These are phyloP conservation scores for Myrmophylax atrothorax DNA, from an alignment of 2,113 vertebrate species.

Conservation along the genomic window DNA sequence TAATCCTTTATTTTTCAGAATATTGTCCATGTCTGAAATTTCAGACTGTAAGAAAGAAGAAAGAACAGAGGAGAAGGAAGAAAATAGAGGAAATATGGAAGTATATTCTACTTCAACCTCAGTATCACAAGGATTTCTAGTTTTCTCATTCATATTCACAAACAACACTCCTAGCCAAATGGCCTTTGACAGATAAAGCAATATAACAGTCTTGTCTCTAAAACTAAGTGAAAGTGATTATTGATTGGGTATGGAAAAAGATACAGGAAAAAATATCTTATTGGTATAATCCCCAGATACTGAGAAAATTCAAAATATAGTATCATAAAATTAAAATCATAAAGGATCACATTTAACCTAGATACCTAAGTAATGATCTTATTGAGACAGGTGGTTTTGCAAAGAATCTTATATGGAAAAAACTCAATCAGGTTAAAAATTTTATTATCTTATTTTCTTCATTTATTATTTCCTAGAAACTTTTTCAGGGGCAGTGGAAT, in stretches of 20 bases:
- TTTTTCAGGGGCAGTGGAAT: background rate
- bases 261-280: background rate
- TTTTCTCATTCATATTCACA: background rate
- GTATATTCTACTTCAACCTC: background rate
- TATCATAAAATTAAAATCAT: conserved; percentile 3
- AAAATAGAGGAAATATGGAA: background rate
- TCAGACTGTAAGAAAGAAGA: background rate
- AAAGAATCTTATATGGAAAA: conserved; percentile 14
- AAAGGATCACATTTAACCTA: background rate
- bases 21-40: background rate
- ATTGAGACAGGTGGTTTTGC: background rate
- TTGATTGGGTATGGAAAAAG: background rate
- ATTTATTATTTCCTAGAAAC: conserved; percentile 6
- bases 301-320: background rate
- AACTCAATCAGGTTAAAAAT: background rate
- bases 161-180: background rate
- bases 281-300: background rate
- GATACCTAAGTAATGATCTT: background rate
- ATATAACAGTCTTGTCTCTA: background rate
- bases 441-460: background rate
- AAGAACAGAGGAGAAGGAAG: background rate
- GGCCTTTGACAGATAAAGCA: background rate
- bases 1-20: background rate
- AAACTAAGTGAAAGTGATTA: background rate
- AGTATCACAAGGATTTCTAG: background rate